Percentiles rank a stretch among this genome's conserved stretches.
These are phyloP conservation scores for Notechis scutatus DNA, from an alignment of 2,113 vertebrate genomes.

Conservation along the genomic window DNA sequence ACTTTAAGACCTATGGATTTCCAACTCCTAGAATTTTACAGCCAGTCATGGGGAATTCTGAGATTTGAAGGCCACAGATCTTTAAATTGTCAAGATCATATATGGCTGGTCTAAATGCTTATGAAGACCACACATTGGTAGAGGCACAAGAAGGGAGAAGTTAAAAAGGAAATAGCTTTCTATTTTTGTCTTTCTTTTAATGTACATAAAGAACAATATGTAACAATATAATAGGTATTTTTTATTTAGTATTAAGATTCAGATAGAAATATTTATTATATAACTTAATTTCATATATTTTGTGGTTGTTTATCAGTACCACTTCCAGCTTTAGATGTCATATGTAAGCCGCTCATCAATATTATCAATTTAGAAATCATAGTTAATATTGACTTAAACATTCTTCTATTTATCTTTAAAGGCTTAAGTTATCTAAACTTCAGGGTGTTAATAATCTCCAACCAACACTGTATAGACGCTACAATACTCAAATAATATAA, in stretches of 20 bases:
- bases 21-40: background rate
- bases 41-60: background rate
- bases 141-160: background rate
- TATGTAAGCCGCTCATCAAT: background rate
- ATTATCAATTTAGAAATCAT: background rate
- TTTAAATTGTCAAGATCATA: background rate
- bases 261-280: background rate
- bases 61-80: background rate
- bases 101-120: background rate
- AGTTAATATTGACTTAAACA: background rate
- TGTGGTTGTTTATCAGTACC: background rate
- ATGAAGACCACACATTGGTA: background rate
- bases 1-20: background rate
- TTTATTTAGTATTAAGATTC: background rate
- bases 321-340: background rate
- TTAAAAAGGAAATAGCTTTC: background rate
- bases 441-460: background rate
- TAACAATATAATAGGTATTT: background rate
- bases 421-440: background rate
- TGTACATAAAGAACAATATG: background rate
- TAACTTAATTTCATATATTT: background rate
- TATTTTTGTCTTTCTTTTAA: background rate
- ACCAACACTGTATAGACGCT: background rate
- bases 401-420: background rate
- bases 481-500: background rate